Evolutionary conservation across 2,113 vertebrate species (phyloP), one percentile per base, ranked within the genome.

Genomic region (Tragelaphus strepsiceros): DNA sequence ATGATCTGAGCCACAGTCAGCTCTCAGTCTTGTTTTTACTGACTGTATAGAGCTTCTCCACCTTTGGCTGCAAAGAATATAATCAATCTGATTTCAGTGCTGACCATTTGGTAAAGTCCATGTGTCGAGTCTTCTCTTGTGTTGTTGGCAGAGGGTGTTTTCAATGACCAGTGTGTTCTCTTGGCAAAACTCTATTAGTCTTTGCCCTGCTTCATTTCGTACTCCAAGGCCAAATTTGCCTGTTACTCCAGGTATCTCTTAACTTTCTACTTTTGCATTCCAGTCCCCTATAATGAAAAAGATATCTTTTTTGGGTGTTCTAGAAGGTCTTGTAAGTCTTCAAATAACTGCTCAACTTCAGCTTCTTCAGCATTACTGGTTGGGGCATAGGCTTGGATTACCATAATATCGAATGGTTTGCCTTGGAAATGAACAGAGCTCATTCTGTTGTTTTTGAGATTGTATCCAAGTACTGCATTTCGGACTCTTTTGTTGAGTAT

Each of bases 61-160:
- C 39, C 4, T 39, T 71, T 71, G 21, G n/a, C 67, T 71, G 19
- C 67, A 71, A 35, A 71, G 67, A 71, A 35, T 71, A 71, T 22
- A 71, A 35, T 35, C n/a, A 22, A 22, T 71, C n/a, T 71, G n/a
- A 12, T 22, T 22, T 71, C 2, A 0, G 0, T 35, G 2, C 11
- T 71, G n/a, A 71, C 64, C 17, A 2, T 71, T 19, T 71, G 67
- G 19, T 35, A 1, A 35, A 3, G n/a, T 35, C n/a, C 64, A 11
- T 19, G 17, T 35, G 19, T 35, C 35, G 64, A 71, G n/a, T 21
- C n/a, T 71, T 71, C 32, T 67, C 62, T 71, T 35, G 64, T 11
- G n/a, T 71, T 35, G 9, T 5, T 71, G 64, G 64, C 10, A 35
- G n/a, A 22, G 4, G n/a, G 67, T 71, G 67, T 71, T 35, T 71